Percentiles rank a stretch among this genome's conserved stretches.
Evolutionary conservation across 2,797 vertebrate genomes (phyloP).

Genomic region (Schizothorax lantsangensis): DNA sequence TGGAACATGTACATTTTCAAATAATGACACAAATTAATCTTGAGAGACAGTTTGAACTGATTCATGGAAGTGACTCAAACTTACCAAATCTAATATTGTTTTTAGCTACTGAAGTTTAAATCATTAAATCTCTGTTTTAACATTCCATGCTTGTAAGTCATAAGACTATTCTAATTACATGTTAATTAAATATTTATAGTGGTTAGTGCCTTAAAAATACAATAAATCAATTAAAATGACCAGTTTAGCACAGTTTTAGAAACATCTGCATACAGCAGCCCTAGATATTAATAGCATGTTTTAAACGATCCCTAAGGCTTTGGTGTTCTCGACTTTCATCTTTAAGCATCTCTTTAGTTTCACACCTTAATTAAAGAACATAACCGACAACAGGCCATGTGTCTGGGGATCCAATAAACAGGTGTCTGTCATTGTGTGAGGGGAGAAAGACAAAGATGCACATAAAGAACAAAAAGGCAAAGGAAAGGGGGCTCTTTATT

Average conservation of each 20-base stretch:
- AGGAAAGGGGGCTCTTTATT: background rate
- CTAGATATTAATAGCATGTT: conserved; percentile 3
- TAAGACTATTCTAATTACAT: background rate
- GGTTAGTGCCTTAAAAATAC: background rate
- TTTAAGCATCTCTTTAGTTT: conserved; percentile 31
- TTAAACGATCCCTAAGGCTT: conserved; percentile 32
- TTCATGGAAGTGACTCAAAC: background rate
- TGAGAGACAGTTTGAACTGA: background rate
- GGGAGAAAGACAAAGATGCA: background rate
- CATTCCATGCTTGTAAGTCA: background rate
- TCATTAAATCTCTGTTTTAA: background rate
- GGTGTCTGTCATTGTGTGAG: conserved; percentile 5
- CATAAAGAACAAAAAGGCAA: background rate
- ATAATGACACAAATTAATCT: background rate
- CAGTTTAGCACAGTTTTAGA: background rate
- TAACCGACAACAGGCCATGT: background rate
- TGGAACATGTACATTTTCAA: background rate
- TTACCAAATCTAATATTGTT: background rate
- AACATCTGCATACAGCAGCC: background rate
- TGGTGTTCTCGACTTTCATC: background rate
- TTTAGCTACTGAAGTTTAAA: background rate
- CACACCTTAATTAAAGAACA: conserved; percentile 33
- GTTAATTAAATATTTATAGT: background rate
- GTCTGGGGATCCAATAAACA: conserved; percentile 32
- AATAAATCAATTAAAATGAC: background rate